These are phyloP conservation scores for Paraplagusia blochii DNA, from an alignment of 2,113 vertebrate genomes.

Conservation along the genomic window DNA sequence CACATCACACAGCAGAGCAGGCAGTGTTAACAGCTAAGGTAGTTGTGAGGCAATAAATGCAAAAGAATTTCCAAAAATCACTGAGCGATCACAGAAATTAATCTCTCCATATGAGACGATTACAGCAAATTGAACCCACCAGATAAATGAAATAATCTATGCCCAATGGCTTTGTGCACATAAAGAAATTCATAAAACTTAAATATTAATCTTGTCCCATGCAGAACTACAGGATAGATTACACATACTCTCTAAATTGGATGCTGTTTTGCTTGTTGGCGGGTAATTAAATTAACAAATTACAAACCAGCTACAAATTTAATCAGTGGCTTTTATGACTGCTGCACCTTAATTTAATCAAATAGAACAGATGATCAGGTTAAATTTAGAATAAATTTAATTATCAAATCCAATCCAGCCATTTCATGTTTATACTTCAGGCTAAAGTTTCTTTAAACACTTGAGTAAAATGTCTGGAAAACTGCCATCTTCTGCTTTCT, in stretches of 20 bases:
- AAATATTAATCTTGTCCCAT: too few relatives aligned
- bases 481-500: too few relatives aligned
- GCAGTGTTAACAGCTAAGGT: conserved; percentile 8
- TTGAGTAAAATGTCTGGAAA: too few relatives aligned
- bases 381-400: neutral
- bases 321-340: neutral
- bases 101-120: neutral
- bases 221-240: too few relatives aligned
- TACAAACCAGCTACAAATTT: neutral
- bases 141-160: too few relatives aligned
- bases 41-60: conserved; percentile 4
- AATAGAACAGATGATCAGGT: neutral
- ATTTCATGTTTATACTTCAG: neutral
- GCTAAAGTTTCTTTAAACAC: too few relatives aligned
- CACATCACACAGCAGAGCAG: conserved; percentile 46
- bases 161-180: too few relatives aligned
- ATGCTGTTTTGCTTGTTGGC: neutral
- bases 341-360: neutral
- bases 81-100: neutral
- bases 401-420: too few relatives aligned
- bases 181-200: too few relatives aligned
- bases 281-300: neutral
- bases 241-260: neutral
- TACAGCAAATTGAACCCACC: neutral
- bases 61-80: neutral